Evolutionary conservation across 2,113 vertebrate species (phyloP).

Genomic region (Machaerirhynchus nigripectus): DNA sequence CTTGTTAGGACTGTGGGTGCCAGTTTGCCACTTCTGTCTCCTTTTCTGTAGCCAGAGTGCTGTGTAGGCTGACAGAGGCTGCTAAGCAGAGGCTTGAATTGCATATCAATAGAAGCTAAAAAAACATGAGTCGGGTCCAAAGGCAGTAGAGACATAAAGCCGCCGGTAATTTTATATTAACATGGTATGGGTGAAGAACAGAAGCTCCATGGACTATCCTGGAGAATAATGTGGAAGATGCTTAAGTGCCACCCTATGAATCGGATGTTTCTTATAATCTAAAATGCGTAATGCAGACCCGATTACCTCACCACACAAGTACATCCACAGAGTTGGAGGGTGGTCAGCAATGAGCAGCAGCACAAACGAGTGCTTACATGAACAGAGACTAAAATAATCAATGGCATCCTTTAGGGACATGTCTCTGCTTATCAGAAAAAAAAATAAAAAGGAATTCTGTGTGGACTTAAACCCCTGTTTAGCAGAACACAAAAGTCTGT

Average conservation of each 20-base stretch:
- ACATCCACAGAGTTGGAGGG: neutral
- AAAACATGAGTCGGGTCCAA: neutral
- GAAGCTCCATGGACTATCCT: neutral
- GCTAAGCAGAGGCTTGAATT: neutral
- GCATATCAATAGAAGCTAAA: neutral
- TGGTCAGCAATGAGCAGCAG: neutral
- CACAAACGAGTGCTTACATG: neutral
- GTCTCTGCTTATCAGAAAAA: neutral
- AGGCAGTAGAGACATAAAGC: neutral
- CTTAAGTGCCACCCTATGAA: neutral
- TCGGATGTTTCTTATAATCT: neutral
- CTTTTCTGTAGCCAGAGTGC: neutral
- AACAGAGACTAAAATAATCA: neutral
- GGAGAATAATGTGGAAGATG: neutral
- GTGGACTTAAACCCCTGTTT: neutral
- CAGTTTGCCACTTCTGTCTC: neutral
- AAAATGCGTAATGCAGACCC: neutral
- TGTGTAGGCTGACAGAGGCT: neutral
- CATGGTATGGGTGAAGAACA: neutral
- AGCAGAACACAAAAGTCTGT: neutral
- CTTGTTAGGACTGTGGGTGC: neutral
- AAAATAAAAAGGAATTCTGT: neutral
- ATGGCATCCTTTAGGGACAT: neutral
- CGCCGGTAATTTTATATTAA: neutral
- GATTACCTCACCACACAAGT: neutral